Evolutionary conservation across 1,140 invertebrate genomes (phyloP).

Genomic region (Drosophila navojoa): DNA sequence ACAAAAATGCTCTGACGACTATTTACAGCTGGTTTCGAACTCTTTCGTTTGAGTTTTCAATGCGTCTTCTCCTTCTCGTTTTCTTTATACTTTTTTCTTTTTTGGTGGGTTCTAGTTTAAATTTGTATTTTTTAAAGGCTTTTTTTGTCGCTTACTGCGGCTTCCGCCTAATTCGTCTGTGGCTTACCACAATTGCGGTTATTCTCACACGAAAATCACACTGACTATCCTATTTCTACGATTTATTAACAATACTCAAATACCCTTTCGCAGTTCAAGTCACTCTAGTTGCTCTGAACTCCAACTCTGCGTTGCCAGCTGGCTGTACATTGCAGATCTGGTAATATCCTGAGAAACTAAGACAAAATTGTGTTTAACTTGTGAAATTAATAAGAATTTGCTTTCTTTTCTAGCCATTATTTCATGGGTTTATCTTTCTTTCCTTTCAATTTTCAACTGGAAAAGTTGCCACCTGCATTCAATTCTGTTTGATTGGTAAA

Average conservation of each 20-base stretch:
- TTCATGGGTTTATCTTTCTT: no score
- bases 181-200: constrained; percentile 64
- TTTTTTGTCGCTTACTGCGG: constrained; percentile 38
- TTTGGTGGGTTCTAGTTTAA: constrained; percentile 20
- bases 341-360: background rate
- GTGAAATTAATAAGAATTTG: background rate
- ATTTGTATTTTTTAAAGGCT: background rate
- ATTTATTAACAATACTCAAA: background rate
- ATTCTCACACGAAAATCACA: constrained; percentile 49
- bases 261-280: background rate
- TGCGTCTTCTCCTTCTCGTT: background rate
- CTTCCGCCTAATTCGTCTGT: constrained; percentile 60
- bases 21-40: constrained; percentile 37
- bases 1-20: constrained; percentile 28
- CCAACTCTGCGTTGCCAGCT: background rate
- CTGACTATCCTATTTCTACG: background rate
- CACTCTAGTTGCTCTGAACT: background rate
- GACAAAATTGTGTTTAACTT: no score
- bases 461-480: no score
- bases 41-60: constrained; percentile 14
- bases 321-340: background rate
- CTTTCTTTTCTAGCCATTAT: background rate
- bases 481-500: no score
- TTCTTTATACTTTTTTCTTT: constrained; percentile 24
- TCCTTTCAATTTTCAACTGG: no score